Conservation (phyloP, 2,113 vertebrate genomes). For the Phyllostomus discolor region DNA sequence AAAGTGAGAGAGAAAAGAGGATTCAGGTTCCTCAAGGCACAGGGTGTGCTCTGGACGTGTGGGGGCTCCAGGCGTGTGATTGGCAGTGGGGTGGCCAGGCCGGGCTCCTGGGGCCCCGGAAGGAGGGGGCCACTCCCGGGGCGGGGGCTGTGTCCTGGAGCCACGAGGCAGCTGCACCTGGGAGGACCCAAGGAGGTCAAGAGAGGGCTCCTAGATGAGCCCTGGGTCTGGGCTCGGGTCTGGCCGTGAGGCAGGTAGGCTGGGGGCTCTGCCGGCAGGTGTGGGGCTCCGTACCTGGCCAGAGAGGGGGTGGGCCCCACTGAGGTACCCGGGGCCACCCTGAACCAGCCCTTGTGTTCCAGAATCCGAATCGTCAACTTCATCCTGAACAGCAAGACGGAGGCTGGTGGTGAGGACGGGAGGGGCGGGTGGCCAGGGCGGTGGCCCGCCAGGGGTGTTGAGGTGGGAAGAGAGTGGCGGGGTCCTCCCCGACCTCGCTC, state of each 20-base stretch:
- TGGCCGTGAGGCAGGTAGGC: neutral
- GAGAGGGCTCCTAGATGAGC: no score
- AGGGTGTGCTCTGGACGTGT: neutral
- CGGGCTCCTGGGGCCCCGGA: neutral
- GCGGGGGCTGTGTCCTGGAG: neutral
- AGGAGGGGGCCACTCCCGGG: neutral
- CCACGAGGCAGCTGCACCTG: no score
- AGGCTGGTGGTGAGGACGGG: conserved; percentile 77
- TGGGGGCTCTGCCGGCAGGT: neutral
- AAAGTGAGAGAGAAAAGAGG: no score
- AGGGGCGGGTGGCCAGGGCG: neutral
- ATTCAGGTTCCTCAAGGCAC: neutral
- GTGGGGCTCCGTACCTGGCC: neutral
- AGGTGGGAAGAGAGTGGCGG: accelerated
- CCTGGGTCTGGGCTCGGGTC: neutral
- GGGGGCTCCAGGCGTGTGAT: neutral
- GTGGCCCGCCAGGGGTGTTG: accelerated
- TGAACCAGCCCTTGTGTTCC: conserved; percentile 52
- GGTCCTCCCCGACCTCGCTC: neutral
- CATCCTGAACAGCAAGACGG: conserved; percentile 79
- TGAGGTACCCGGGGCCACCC: accelerated
- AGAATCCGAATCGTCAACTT: conserved; percentile 91
- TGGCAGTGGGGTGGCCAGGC: no score
- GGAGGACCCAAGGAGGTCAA: no score
- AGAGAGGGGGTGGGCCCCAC: neutral